A percentile compares a stretch with the other conserved stretches of the same genome.
Evolutionary conservation across 2,888 invertebrate genomes (phyloP).

Genomic region (Rotaria macrura): DNA sequence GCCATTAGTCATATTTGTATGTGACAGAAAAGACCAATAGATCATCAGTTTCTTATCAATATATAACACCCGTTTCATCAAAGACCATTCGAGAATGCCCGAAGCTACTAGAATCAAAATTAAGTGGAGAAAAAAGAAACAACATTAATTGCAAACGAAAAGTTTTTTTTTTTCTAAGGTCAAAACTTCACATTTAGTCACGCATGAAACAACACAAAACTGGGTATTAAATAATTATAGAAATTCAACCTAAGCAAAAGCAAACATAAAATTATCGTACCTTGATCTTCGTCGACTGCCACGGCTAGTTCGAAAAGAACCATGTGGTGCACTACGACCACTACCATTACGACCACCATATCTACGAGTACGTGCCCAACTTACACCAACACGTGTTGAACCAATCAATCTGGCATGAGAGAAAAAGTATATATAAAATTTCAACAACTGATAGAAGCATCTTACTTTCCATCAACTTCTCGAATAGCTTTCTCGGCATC

Average conservation of each 20-base stretch:
- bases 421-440: no score
- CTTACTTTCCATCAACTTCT: conserved; percentile 9
- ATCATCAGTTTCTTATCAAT: not conserved
- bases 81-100: not conserved
- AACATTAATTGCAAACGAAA: not conserved
- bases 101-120: not conserved
- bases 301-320: not conserved
- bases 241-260: not conserved
- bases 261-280: not conserved
- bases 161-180: not conserved
- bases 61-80: not conserved
- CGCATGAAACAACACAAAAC: not conserved
- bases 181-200: not conserved
- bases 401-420: not conserved
- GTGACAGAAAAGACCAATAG: not conserved
- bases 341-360: not conserved
- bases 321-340: not conserved
- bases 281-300: not conserved
- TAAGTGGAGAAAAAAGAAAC: not conserved
- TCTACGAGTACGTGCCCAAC: not conserved
- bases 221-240: not conserved
- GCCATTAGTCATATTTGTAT: not conserved
- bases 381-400: not conserved
- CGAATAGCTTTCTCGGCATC: not conserved
- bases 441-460: not conserved